Conservation (phyloP, 2,113 vertebrate species). For the Bettongia penicillata region DNA sequence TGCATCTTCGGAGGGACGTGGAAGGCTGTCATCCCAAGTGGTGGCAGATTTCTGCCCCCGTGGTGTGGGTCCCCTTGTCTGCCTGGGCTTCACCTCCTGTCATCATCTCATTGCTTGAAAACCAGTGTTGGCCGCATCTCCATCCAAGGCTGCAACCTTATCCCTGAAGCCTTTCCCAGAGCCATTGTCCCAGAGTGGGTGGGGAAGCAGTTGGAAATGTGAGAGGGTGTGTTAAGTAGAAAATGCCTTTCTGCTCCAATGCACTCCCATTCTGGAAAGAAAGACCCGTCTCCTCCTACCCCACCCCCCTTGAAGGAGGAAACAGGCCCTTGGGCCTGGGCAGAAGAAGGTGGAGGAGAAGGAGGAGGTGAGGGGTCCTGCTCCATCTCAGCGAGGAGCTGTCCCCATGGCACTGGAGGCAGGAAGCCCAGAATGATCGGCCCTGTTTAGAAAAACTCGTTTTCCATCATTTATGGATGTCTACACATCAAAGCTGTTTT, state of each 20-base stretch:
- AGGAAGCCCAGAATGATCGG: rapidly evolving
- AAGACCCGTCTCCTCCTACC: not conserved
- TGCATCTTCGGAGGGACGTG: not conserved
- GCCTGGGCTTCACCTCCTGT: not conserved
- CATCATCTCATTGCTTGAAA: not conserved
- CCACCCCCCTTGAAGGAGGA: not conserved
- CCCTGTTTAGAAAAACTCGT: no score
- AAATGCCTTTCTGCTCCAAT: not conserved
- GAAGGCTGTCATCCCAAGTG: not conserved
- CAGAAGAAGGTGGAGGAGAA: not conserved
- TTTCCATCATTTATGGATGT: not conserved
- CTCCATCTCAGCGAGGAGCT: not conserved
- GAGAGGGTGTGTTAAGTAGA: not conserved
- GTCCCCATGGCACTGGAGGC: no score
- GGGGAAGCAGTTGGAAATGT: not conserved
- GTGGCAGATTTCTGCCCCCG: not conserved
- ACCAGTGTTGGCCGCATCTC: not conserved
- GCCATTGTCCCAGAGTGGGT: not conserved
- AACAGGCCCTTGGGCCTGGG: not conserved
- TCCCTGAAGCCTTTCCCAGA: not conserved
- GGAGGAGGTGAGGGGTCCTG: no score
- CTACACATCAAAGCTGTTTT: not conserved
- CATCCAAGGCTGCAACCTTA: not conserved
- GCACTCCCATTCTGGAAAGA: not conserved
- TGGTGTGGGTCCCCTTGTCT: not conserved